Base-by-base conservation (phyloP, 2,888 invertebrate species). In the Conchocele bisecta region DNA sequence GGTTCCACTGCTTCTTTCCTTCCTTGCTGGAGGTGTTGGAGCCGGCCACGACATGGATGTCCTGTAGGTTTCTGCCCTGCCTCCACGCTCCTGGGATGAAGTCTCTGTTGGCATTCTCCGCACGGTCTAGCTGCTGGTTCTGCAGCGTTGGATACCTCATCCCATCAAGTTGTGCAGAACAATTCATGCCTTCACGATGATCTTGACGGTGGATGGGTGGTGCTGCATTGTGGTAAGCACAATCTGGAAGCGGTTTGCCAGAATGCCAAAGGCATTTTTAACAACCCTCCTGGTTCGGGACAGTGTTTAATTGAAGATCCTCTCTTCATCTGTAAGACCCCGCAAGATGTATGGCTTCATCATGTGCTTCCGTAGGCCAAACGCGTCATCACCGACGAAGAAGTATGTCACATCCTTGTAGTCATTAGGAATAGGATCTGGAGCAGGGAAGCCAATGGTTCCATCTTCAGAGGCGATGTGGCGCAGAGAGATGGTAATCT, bases 251-350 rank as follows among this genome's bases (percentile, higher is more conserved):
- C 78, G 56, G 35, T 80, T 71, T 15, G 79, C 82, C 11, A 78
- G 69, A 46, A 82, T 83, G 26, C 78, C 79, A 63, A 83, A 80
- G n/a, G 78, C 75, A 67, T 81, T 75, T 41, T 81, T 73, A 7
- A 82, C 75, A 0, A 74, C 75, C 11, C 72, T 44, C 20, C 77
- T n/a, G n/a, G n/a, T n/a, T n/a, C n/a, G n/a, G n/a, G n/a, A n/a
- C n/a, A n/a, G n/a, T n/a, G n/a, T n/a, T n/a, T n/a, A n/a, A n/a
- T n/a, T n/a, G n/a, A n/a, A n/a, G n/a, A n/a, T n/a, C n/a, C n/a
- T n/a, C n/a, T n/a, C n/a, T n/a, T n/a, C n/a, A n/a, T n/a, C n/a
- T n/a, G n/a, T n/a, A n/a, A n/a, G n/a, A n/a, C n/a, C n/a, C n/a
- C n/a, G n/a, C n/a, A n/a, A n/a, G n/a, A n/a, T n/a, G n/a, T n/a